Evolutionary conservation across 2,113 vertebrate species (phyloP), one percentile per base, ranked within the genome.

Genomic region (Meleagris gallopavo): DNA sequence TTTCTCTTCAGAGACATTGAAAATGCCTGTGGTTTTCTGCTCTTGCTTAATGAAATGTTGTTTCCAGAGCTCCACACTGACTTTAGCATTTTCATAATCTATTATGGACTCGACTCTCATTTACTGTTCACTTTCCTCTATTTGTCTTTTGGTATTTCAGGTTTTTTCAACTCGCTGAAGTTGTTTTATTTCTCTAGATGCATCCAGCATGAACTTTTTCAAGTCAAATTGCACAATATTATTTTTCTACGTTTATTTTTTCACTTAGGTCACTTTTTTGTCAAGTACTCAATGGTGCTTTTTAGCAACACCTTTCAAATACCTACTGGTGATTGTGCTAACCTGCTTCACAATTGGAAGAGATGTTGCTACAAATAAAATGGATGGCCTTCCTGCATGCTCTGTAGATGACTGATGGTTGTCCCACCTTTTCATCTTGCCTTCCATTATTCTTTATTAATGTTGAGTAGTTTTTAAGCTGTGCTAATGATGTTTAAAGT

Each of bases 101-200:
- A 80, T 67, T 94, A 60, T 77, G 61, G 83, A 83, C 85, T 93
- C 76, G 81, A 95, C 79, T 93, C 61, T 93, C 88, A 86, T 90
- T 94, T 95, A 36, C 95, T 95, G 65, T 93, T 96, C 54, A 88
- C 94, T 94, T 83, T 93, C 91, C 89, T 93, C 82, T 95, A 82
- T 96, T 92, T 96, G 82, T 95, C 91, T 97, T 95, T 95, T 91
- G 85, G 76, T 91, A 86, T 95, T 95, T 86, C 94, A 94, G 94
- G 82, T 94, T 93, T 96, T 95, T 91, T 88, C 91, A 95, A 24
- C 82, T 90, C 5, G 10, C 91, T 88, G 91, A 93, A 95, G 82
- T 94, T 96, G 82, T 92, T 95, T 96, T 94, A 75, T 97, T 97
- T 95, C 85, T 95, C 88, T 95, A 94, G 89, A 88, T 93, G 87